Evolutionary conservation across 2,113 vertebrate genomes (phyloP).

Genomic region (Castor canadensis): DNA sequence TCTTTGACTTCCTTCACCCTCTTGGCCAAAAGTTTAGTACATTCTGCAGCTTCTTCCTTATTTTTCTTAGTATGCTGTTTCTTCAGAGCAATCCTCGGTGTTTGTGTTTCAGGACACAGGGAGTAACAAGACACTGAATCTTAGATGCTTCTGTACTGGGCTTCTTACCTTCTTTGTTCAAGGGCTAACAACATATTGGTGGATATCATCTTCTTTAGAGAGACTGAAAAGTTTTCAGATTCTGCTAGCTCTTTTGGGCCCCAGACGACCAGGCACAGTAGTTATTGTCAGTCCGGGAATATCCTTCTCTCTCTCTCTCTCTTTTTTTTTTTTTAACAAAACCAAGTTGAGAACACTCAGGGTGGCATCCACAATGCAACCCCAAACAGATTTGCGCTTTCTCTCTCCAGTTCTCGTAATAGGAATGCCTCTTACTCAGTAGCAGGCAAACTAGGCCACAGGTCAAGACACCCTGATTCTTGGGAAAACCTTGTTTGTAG

Average conservation of each 20-base stretch:
- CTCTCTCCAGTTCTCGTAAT: slow-evolving; percentile 96
- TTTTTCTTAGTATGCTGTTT: slow-evolving; percentile 97
- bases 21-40: slow-evolving; percentile 97
- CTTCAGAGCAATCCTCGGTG: slow-evolving; percentile 97
- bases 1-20: slow-evolving; percentile 99
- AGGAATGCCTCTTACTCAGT: slow-evolving; percentile 98
- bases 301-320: slow-evolving; percentile 96
- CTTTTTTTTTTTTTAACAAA: slow-evolving; percentile 94
- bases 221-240: slow-evolving; percentile 99
- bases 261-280: slow-evolving; percentile 96
- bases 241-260: slow-evolving; percentile 97
- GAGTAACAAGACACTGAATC: slow-evolving; percentile 98
- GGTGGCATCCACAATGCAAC: slow-evolving; percentile 98
- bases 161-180: slow-evolving; percentile 99
- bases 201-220: slow-evolving; percentile 97
- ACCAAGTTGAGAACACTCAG: slow-evolving; percentile 98
- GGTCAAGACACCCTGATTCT: slow-evolving; percentile 98
- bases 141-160: slow-evolving; percentile 98
- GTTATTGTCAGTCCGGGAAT: slow-evolving; percentile 98
- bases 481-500: slow-evolving; percentile 98
- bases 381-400: slow-evolving; percentile 97
- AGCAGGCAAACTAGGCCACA: slow-evolving; percentile 96
- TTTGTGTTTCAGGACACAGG: slow-evolving; percentile 96
- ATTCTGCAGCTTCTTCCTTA: slow-evolving; percentile 97
- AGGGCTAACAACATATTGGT: slow-evolving; percentile 97